Evolutionary conservation across 2,113 vertebrate genomes (phyloP).

Genomic region (Cyanoderma ruficeps): DNA sequence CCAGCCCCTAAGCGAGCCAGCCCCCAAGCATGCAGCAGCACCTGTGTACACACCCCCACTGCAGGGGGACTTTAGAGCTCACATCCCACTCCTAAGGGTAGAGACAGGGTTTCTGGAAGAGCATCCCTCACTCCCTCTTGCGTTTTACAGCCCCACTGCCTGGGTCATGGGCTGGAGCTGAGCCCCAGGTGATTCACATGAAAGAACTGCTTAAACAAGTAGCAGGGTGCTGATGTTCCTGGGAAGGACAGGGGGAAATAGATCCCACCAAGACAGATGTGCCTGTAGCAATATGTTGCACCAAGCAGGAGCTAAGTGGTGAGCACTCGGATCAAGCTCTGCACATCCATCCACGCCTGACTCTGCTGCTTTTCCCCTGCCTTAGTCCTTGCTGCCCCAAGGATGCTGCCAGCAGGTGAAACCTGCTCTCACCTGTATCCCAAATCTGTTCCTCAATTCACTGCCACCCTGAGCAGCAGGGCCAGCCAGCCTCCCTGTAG

Average conservation of each 20-base stretch:
- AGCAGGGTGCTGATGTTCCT: neutral
- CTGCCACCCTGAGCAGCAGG: neutral
- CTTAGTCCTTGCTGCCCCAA: neutral
- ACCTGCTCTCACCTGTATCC: neutral
- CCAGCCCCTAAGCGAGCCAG: neutral
- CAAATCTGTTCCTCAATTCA: neutral
- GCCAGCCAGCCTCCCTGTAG: neutral
- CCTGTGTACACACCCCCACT: rapidly evolving
- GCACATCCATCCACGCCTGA: neutral
- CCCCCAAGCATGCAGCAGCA: rapidly evolving
- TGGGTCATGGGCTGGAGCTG: neutral
- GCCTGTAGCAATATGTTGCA: neutral
- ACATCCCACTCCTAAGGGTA: neutral
- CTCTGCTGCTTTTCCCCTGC: neutral
- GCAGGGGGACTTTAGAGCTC: neutral
- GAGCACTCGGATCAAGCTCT: neutral
- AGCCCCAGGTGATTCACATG: rapidly evolving
- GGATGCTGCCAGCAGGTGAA: neutral
- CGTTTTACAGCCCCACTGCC: neutral
- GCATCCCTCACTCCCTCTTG: neutral
- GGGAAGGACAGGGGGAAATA: neutral
- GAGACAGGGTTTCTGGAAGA: neutral
- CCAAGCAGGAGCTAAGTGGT: rapidly evolving
- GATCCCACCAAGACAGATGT: neutral
- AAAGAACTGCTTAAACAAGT: neutral